Conservation (phyloP, 1,140 invertebrate genomes). For the Bombus pascuorum region DNA sequence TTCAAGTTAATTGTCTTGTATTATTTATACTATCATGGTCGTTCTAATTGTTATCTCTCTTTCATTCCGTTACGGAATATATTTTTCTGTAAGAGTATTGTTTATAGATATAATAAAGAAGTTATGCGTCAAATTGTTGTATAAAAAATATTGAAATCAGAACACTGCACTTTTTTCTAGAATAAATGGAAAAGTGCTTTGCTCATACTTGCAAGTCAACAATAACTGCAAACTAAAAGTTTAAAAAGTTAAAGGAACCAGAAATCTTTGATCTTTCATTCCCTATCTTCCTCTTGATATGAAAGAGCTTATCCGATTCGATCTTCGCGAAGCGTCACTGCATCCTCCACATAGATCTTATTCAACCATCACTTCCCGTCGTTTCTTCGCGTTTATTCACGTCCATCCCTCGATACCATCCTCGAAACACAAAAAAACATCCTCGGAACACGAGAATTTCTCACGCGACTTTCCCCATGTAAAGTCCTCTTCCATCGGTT, state of each 20-base stretch:
- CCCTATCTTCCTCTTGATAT: not conserved
- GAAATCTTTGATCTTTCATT: not conserved
- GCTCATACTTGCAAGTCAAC: not conserved
- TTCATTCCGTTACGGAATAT: not conserved
- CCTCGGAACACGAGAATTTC: not conserved
- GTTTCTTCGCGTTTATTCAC: not conserved
- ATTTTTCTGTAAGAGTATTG: not conserved
- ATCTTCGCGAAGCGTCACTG: not conserved
- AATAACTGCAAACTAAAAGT: not conserved
- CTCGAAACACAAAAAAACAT: slow-evolving; percentile 1
- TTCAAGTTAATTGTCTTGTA: not conserved
- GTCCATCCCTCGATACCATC: slow-evolving; percentile 4
- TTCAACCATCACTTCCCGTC: not conserved
- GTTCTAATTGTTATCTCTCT: not conserved
- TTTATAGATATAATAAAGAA: not conserved
- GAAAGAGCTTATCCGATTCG: not conserved
- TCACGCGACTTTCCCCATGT: slow-evolving; percentile 20
- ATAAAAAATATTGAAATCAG: not conserved
- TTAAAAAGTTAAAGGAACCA: not conserved
- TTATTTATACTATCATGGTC: not conserved
- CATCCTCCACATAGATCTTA: not conserved
- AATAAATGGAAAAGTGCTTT: not conserved
- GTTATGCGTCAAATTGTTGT: not conserved
- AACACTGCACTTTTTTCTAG: too few relatives aligned
- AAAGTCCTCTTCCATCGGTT: slow-evolving; percentile 13